Evolutionary conservation across 2,888 invertebrate species (phyloP).

Genomic region (Sylvicola cinctus): DNA sequence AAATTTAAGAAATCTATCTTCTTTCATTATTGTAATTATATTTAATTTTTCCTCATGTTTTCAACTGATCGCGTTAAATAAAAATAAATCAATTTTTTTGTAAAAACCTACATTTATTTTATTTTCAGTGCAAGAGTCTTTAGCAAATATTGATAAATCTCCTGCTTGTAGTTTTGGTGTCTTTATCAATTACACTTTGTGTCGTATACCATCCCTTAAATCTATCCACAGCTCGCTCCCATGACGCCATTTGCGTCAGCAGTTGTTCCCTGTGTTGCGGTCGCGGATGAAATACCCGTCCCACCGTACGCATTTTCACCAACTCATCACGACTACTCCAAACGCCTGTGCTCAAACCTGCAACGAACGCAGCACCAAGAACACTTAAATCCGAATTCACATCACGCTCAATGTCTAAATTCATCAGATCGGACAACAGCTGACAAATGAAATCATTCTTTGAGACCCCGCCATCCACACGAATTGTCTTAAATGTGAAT

Average conservation of each 20-base stretch:
- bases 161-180: too few relatives aligned
- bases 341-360: slow-evolving; percentile 57
- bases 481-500: slow-evolving; percentile 34
- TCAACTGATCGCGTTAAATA: too few relatives aligned
- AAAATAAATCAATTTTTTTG: too few relatives aligned
- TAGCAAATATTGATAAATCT: too few relatives aligned
- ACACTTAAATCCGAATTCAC: slow-evolving; percentile 60
- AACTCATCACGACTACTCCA: slow-evolving; percentile 53
- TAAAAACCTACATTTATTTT: too few relatives aligned
- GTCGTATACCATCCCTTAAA: slow-evolving; percentile 20
- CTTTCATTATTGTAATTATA: too few relatives aligned
- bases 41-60: too few relatives aligned
- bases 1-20: too few relatives aligned
- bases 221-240: slow-evolving; percentile 18
- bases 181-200: too few relatives aligned
- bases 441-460: slow-evolving; percentile 83
- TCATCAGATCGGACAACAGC: slow-evolving; percentile 63
- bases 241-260: slow-evolving; percentile 13
- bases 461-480: slow-evolving; percentile 93
- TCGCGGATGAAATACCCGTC: slow-evolving; percentile 38
- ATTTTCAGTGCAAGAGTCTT: too few relatives aligned
- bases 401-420: slow-evolving; percentile 52
- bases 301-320: slow-evolving; percentile 32
- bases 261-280: slow-evolving; percentile 13
- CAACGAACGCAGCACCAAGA: slow-evolving; percentile 67